These are phyloP conservation scores for Drosophila nikananu DNA, from an alignment of 1,140 invertebrate species.

Conservation along the genomic window DNA sequence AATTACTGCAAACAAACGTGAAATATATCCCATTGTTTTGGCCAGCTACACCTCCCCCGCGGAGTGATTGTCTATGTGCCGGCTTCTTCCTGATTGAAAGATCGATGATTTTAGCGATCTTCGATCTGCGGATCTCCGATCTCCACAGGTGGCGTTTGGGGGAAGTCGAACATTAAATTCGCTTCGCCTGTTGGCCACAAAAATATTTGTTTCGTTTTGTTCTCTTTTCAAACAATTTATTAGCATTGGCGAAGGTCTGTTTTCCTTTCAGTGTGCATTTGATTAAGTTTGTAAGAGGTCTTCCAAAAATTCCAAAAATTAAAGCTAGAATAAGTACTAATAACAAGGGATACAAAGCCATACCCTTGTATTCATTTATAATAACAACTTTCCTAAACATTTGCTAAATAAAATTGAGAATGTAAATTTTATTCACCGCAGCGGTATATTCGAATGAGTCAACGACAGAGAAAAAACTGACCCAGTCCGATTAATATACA, in stretches of 20 bases:
- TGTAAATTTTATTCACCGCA: background rate
- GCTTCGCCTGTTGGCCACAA: conserved; percentile 28
- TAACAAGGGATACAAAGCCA: background rate
- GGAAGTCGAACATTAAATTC: conserved; percentile 37
- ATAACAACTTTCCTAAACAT: too few species aligned
- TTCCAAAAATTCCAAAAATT: background rate
- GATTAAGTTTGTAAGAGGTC: background rate
- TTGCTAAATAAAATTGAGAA: background rate
- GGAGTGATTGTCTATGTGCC: conserved; percentile 11
- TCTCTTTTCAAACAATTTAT: conserved; percentile 32
- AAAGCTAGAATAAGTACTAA: background rate
- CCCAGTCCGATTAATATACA: background rate
- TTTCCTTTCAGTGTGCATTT: background rate
- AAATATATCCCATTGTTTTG: conserved; percentile 51
- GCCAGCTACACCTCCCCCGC: background rate
- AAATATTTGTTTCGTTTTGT: conserved; percentile 49
- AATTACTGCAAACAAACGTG: conserved; percentile 50
- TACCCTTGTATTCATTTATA: background rate
- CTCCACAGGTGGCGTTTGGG: conserved; percentile 23
- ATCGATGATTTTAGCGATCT: conserved; percentile 20
- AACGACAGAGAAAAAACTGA: background rate
- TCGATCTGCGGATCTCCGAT: conserved; percentile 19
- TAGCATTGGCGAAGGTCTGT: conserved; percentile 8
- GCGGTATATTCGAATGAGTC: background rate
- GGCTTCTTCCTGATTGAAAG: conserved; percentile 21